phyloP scores from a whole-genome alignment of 2,797 vertebrate genomes.

The Emys orbicularis region DNA sequence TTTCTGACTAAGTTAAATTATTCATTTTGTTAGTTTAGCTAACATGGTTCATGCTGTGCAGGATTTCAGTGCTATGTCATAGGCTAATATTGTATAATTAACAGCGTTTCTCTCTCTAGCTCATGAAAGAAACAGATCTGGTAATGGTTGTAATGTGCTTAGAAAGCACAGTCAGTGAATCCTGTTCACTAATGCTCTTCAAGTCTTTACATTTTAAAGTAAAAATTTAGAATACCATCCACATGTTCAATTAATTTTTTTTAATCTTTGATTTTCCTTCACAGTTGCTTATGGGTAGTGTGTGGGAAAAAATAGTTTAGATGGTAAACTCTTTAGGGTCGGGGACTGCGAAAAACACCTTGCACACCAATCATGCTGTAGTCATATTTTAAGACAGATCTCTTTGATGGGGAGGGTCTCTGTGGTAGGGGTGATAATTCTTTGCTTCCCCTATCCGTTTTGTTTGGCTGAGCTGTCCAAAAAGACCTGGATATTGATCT shows the following conservation, averaged over 20 bases:
- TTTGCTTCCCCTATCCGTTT: neutral
- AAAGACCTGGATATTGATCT: neutral
- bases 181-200: neutral
- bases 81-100: conserved; percentile 68
- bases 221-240: fast-evolving
- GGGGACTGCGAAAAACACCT: neutral
- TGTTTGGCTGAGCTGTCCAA: neutral
- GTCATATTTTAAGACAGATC: neutral
- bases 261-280: neutral
- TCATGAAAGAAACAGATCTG: conserved; percentile 39
- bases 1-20: conserved; percentile 73
- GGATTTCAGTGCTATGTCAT: conserved; percentile 33
- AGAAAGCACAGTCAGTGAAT: neutral
- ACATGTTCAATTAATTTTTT: neutral
- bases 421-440: neutral
- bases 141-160: neutral
- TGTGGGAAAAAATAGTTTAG: neutral
- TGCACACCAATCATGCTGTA: neutral
- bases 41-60: conserved; percentile 55
- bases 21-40: conserved; percentile 76
- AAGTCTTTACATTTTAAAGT: neutral
- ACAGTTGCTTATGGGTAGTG: neutral
- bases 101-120: conserved; percentile 39
- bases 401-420: neutral
- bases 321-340: neutral